Conservation (phyloP, 2,113 vertebrate species). For the Pipra filicauda region DNA sequence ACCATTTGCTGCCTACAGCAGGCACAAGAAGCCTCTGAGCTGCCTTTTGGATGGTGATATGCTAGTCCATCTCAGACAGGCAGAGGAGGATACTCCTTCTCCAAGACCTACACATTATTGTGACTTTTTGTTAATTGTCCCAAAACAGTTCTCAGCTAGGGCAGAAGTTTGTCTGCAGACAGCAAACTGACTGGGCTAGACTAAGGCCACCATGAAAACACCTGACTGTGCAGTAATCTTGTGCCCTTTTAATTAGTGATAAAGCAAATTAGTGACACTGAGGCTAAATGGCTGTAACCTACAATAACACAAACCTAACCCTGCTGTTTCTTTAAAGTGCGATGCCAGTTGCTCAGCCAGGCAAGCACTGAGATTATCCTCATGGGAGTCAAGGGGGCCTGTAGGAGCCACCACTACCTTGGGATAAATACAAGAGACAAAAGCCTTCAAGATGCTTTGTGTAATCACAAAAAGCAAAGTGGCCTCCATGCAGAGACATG, state of each 20-base stretch:
- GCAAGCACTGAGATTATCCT: background rate
- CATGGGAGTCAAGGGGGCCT: background rate
- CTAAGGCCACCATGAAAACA: background rate
- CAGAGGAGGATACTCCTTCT: background rate
- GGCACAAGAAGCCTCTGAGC: background rate
- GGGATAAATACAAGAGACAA: background rate
- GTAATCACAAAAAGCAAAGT: background rate
- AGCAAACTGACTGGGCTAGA: background rate
- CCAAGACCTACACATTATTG: background rate
- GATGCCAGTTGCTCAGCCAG: background rate
- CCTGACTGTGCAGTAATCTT: background rate
- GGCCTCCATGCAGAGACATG: background rate
- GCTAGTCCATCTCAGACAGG: background rate
- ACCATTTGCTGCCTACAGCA: background rate
- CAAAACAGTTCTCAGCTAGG: background rate
- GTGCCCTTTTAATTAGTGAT: background rate
- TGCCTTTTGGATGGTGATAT: background rate
- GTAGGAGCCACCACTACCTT: background rate
- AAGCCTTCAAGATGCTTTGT: background rate
- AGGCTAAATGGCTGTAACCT: background rate
- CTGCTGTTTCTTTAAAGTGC: background rate
- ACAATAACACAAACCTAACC: background rate
- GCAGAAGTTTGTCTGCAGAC: background rate
- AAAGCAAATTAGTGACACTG: background rate
- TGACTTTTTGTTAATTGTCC: background rate